phyloP scores from a whole-genome alignment of 92 coral and sea anemone species.

The Isaurus tuberculatus region DNA sequence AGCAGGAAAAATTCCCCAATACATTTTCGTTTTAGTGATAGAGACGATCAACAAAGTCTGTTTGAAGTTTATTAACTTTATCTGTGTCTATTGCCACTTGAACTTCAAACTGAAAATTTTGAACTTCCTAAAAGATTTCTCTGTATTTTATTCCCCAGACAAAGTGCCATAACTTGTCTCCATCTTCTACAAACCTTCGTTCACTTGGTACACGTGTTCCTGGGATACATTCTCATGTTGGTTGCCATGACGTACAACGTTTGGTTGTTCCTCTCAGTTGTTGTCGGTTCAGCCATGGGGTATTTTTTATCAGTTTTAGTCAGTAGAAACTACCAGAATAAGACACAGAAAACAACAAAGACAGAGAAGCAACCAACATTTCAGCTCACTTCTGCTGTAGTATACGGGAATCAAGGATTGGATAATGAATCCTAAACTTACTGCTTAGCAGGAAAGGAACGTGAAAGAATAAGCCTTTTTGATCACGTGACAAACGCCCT shows the following conservation, averaged over 20 bases:
- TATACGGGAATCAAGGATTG: not conserved
- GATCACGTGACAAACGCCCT: no score
- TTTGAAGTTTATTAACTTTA: no score
- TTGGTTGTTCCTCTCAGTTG: conserved; percentile 26
- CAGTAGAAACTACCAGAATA: not conserved
- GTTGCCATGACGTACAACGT: conserved; percentile 45
- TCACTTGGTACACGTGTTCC: conserved; percentile 28
- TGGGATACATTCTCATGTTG: conserved; percentile 32
- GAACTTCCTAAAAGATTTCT: not conserved
- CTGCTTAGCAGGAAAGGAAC: no score
- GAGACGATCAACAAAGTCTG: no score
- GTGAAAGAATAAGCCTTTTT: no score
- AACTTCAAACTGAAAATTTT: not conserved
- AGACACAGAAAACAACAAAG: not conserved
- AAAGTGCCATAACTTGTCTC: not conserved
- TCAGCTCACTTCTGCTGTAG: not conserved
- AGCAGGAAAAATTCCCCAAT: no score
- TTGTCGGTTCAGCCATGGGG: conserved; percentile 17
- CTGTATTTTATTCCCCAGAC: not conserved
- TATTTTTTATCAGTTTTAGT: conserved; percentile 29
- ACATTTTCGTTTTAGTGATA: no score
- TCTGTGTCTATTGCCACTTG: not conserved
- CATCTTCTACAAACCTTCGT: conserved; percentile 28
- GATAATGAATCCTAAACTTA: not conserved
- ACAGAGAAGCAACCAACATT: conserved; percentile 4